phyloP scores from a whole-genome alignment of 1,140 invertebrate species.

The Pogonomyrmex barbatus region DNA sequence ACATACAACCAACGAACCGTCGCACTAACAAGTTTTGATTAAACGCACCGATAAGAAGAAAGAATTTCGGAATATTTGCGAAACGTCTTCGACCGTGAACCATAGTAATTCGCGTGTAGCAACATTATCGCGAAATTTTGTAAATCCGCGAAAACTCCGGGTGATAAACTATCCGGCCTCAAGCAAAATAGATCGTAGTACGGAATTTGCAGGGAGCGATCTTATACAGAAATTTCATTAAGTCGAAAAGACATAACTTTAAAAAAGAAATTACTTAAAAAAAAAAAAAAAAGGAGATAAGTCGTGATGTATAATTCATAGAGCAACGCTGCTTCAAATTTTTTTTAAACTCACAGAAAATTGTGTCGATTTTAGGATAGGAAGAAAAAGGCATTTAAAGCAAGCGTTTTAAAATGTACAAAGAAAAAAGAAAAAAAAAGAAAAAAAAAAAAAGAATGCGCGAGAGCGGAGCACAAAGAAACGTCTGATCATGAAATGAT shows the following conservation, averaged over 20 bases:
- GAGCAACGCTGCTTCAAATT: not conserved
- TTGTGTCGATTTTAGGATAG: not conserved
- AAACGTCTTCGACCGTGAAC: constrained; percentile 8
- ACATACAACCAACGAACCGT: constrained; percentile 18
- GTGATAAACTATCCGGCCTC: constrained; percentile 22
- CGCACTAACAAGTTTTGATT: constrained; percentile 50
- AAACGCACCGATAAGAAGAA: constrained; percentile 33
- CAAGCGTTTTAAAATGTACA: not conserved
- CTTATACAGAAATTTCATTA: not conserved
- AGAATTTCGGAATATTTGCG: constrained; percentile 54
- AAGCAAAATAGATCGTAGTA: constrained; percentile 4
- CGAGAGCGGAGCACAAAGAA: not conserved
- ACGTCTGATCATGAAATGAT: not conserved
- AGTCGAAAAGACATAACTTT: not conserved
- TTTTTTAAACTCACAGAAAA: not conserved
- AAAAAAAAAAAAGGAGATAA: not conserved
- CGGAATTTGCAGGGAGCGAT: not conserved
- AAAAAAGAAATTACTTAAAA: not conserved
- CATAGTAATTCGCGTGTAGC: constrained; percentile 18
- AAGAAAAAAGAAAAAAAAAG: no score
- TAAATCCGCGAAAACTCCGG: not conserved
- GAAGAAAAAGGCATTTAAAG: not conserved
- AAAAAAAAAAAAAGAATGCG: not conserved
- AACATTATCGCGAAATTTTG: constrained; percentile 38
- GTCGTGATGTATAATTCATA: not conserved